phyloP scores from a whole-genome alignment of 1,140 invertebrate genomes.

The Hermetia illucens region DNA sequence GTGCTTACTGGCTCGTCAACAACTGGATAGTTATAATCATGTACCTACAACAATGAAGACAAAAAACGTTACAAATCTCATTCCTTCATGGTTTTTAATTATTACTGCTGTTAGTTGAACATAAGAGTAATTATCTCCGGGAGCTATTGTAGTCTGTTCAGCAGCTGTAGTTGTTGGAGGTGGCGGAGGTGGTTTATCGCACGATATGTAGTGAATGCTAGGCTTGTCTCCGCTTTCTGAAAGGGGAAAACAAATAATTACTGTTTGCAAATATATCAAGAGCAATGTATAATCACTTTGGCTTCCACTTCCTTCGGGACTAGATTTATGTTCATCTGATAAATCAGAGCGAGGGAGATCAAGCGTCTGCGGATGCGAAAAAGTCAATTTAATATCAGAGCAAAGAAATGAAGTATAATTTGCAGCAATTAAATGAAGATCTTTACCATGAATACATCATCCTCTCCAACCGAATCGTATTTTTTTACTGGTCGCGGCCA shows the following conservation, averaged over 20 bases:
- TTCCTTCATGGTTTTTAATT: slow-evolving; percentile 7
- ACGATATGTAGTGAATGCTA: slow-evolving; percentile 32
- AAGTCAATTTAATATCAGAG: too few species aligned
- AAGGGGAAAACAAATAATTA: neutral
- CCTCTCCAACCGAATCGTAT: slow-evolving; percentile 57
- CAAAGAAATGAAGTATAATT: too few species aligned
- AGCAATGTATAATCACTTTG: slow-evolving; percentile 17
- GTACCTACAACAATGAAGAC: slow-evolving; percentile 18
- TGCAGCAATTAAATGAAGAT: slow-evolving; percentile 4
- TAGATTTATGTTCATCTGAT: slow-evolving; percentile 39
- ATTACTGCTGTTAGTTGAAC: slow-evolving; percentile 63
- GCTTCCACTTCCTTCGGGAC: slow-evolving; percentile 31
- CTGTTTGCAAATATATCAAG: neutral
- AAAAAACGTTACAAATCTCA: slow-evolving; percentile 16
- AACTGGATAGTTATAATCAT: slow-evolving; percentile 72
- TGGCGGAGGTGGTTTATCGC: slow-evolving; percentile 29
- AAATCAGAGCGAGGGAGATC: slow-evolving; percentile 66
- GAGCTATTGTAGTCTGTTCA: slow-evolving; percentile 15
- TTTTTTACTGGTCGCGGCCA: slow-evolving; percentile 33
- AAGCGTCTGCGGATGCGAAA: slow-evolving; percentile 44
- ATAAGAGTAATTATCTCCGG: slow-evolving; percentile 62
- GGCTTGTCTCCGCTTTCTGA: slow-evolving; percentile 16
- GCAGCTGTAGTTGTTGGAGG: slow-evolving; percentile 30
- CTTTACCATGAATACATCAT: slow-evolving; percentile 74
- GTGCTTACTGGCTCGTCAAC: slow-evolving; percentile 45